Conservation (phyloP, 2,888 invertebrate genomes). For the Drosophila kuntzei region DNA sequence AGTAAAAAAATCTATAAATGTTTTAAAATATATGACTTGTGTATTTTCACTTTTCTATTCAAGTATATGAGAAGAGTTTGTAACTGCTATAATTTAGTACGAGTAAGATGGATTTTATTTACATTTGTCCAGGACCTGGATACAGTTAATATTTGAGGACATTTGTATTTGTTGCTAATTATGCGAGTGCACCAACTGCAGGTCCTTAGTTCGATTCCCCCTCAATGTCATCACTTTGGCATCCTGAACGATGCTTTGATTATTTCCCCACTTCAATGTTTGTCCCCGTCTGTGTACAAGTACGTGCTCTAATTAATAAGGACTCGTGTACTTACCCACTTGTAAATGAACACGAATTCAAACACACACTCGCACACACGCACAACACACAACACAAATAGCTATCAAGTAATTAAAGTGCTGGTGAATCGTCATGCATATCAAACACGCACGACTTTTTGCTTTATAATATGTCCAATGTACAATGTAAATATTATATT, state of each 20-base stretch:
- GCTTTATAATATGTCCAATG: slow-evolving; percentile 17
- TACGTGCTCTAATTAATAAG: slow-evolving; percentile 73
- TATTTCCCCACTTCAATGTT: slow-evolving; percentile 50
- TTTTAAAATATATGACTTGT: no score
- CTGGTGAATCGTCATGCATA: slow-evolving; percentile 55
- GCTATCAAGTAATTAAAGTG: slow-evolving; percentile 69
- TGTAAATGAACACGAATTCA: slow-evolving; percentile 22
- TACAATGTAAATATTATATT: slow-evolving; percentile 28
- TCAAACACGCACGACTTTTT: slow-evolving; percentile 39
- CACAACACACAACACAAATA: slow-evolving; percentile 28
- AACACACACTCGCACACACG: slow-evolving; percentile 6
- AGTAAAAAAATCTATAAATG: no score
- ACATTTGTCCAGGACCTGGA: background rate
- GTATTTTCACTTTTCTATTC: no score
- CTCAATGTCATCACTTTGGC: background rate
- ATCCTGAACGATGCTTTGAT: slow-evolving; percentile 52
- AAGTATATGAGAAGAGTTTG: no score
- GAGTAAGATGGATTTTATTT: background rate
- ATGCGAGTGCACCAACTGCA: slow-evolving; percentile 65
- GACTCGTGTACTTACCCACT: slow-evolving; percentile 45
- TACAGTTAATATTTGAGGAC: background rate
- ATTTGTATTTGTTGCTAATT: slow-evolving; percentile 56
- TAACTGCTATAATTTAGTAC: no score
- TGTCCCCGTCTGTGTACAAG: slow-evolving; percentile 40
- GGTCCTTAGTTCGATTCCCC: slow-evolving; percentile 7